Evolutionary conservation across 2,888 invertebrate genomes (phyloP), one percentile per base, ranked within the genome.

Genomic region (Rotaria sp.): DNA sequence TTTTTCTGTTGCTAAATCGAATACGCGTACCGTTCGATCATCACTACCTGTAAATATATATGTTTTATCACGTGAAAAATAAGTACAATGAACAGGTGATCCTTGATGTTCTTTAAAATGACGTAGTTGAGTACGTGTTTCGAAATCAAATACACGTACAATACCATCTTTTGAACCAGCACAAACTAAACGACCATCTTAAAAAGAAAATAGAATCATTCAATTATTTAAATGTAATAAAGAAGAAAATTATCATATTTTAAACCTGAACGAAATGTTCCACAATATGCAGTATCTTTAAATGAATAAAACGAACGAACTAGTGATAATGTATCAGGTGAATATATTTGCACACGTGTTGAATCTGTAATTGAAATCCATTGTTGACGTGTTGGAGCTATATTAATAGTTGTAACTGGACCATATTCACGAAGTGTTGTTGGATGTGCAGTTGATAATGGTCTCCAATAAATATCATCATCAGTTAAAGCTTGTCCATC

Each of bases 371-470:
- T 74, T 35, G 74, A 74, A 1, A 74, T 41, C 74, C 74, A 74
- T 74, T 74, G 74, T 38, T 74, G 38, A 24, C 41, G 35, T 24
- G 26, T 41, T 18, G 74, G 74, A 24, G 95, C 95, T 90, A 97
- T 96, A 90, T 96, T 95, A 80, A 97, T 93, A 89, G 95, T 94
- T 90, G 96, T 96, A 86, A 98, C 95, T 0, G 95, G 94, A 41
- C 96, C 96, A 91, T 95, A 96, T 91, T 97, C 97, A 91, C 97
- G 96, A 0, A 96, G 93, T 67, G 96, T 93, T 4, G 95, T 94
- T 48, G 96, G 96, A 87, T 75, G 84, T 30, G 74, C 67, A 24
- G 2, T 41, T 24, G 35, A 38, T 41, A 74, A 41, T 21, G 38
- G 38, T 74, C 84, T 52, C 86, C 86, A 86, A 57, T 86, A 86